Evolutionary conservation across 1,140 invertebrate genomes (phyloP), one percentile per base, ranked within the genome.

Genomic region (Pseudoatta argentina): DNA sequence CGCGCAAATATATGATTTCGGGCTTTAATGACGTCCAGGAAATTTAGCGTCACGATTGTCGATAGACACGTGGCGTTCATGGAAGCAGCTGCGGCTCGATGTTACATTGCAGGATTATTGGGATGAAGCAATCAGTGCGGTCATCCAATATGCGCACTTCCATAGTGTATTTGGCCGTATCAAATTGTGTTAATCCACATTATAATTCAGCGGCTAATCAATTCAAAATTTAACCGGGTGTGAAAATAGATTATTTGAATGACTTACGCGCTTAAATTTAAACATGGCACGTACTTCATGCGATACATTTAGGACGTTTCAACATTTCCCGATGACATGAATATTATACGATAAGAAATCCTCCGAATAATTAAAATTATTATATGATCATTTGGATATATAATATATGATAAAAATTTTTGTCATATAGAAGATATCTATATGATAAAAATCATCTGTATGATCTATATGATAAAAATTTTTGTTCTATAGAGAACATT

Each of bases 191-290:
- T 73, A 73, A 75, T 73, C 69, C 55, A 75, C 75, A 83, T 83
- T 83, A 83, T 83, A 83, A 75, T 83, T 57, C n/a, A 73, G 39
- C n/a, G 57, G 69, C 79, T 63, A 75, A 75, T 83, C 57, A 61
- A 61, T 82, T 82, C 18, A 39, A 83, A 83, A 83, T 83, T 59
- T n/a, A 48, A 73, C 16, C 39, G 7, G 2, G 16, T 48, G 16
- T 8, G 34, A 51, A n/a, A 61, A 44, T 18, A 27, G 18, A 75
- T 73, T 27, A 21, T 51, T 83, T n/a, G 72, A 83, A 75, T 83
- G n/a, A 83, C 12, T 39, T 24, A 44, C 7, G 18, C 57, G n/a
- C 16, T 24, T 30, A 27, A 44, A 82, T 61, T 30, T 30, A 48
- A 4, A 61, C 30, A 61, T 39, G 24, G 7, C 14, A 30, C 27